Percentiles rank a stretch among this genome's conserved stretches.
These are phyloP conservation scores for Onthophagus sagittarius DNA, from an alignment of 2,888 invertebrate genomes.

Conservation along the genomic window DNA sequence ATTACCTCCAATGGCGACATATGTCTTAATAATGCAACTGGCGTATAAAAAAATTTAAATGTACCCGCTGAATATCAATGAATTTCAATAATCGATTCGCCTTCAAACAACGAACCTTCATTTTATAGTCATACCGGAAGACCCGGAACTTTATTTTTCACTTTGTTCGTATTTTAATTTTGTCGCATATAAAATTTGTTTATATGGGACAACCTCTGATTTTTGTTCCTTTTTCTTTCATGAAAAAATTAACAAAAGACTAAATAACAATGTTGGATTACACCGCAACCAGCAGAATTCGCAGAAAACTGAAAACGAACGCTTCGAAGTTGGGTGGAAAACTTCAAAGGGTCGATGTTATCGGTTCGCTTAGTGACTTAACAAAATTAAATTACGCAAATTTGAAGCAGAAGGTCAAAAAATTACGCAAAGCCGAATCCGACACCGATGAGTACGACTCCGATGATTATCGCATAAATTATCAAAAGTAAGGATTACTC, in stretches of 20 bases:
- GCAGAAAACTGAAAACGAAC: conserved; percentile 32
- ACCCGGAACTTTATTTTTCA: not conserved
- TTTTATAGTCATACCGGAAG: not conserved
- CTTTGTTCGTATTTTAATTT: not conserved
- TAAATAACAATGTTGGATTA: conserved; percentile 25
- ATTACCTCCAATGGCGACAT: not conserved
- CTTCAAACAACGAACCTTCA: not conserved
- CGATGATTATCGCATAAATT: not conserved
- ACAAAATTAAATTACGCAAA: not conserved
- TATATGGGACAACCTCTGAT: not conserved
- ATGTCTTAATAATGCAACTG: not conserved
- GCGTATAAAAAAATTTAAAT: not conserved
- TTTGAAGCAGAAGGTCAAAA: not conserved
- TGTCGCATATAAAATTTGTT: not conserved
- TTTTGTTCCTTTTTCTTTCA: not conserved
- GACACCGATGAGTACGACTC: conserved; percentile 15
- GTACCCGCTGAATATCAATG: not conserved
- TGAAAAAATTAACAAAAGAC: not conserved
- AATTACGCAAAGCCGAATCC: conserved; percentile 9
- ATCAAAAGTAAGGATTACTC: not conserved
- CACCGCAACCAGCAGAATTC: conserved; percentile 30
- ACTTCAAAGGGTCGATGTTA: conserved; percentile 20
- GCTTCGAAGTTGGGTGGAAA: conserved; percentile 20
- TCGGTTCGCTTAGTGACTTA: conserved; percentile 25
- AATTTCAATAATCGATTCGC: not conserved